These are phyloP conservation scores for Emys orbicularis DNA, from an alignment of 2,797 vertebrate genomes.

Conservation along the genomic window DNA sequence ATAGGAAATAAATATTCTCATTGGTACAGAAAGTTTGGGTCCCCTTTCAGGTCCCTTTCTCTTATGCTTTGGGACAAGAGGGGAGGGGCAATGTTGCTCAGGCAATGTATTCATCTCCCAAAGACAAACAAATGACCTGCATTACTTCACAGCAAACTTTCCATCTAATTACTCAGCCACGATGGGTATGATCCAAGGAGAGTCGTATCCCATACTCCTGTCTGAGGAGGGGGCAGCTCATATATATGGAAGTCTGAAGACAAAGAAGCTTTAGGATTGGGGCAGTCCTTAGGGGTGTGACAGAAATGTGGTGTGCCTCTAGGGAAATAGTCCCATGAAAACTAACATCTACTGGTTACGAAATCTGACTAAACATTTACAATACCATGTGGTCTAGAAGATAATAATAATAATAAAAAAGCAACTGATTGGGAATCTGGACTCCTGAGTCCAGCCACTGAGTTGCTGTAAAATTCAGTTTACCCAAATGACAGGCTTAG, in stretches of 20 bases:
- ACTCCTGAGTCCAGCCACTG: slow-evolving; percentile 45
- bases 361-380: not conserved
- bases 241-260: not conserved
- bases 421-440: not conserved
- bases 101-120: not conserved
- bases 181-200: not conserved
- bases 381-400: not conserved
- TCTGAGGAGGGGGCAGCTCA: not conserved
- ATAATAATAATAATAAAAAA: not conserved
- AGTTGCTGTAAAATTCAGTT: slow-evolving; percentile 76
- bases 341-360: not conserved
- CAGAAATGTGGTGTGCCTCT: not conserved
- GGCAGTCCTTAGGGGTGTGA: not conserved
- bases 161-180: not conserved
- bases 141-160: not conserved
- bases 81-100: not conserved
- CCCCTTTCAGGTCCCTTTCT: not conserved
- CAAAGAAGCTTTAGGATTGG: not conserved
- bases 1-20: not conserved
- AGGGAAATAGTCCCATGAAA: not conserved
- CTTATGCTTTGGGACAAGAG: not conserved
- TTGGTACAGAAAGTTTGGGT: not conserved
- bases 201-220: accelerated
- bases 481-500: slow-evolving; percentile 79
- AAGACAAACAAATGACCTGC: not conserved